Percentiles rank a stretch among this genome's conserved stretches.
These are phyloP conservation scores for Microplitis deprimator DNA, from an alignment of 2,888 invertebrate genomes.

Conservation along the genomic window DNA sequence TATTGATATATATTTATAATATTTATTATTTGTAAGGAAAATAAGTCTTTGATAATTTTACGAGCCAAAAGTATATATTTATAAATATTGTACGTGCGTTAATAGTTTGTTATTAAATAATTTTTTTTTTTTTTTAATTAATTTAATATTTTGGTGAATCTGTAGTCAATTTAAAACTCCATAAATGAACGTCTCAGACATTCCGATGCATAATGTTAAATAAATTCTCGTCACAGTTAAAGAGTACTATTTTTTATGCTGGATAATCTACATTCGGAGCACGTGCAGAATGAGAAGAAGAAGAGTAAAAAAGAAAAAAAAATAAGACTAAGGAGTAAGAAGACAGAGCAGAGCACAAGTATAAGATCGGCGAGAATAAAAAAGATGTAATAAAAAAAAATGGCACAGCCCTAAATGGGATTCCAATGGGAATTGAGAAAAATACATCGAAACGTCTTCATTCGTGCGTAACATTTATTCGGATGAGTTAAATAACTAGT, in stretches of 20 bases:
- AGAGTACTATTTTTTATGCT: background rate
- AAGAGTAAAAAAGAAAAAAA: constrained; percentile 22
- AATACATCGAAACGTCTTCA: constrained; percentile 21
- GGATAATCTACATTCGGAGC: constrained; percentile 16
- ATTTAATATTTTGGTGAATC: background rate
- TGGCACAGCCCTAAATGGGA: constrained; percentile 15
- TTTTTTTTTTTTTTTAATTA: background rate
- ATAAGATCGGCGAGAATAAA: constrained; percentile 25
- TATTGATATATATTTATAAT: background rate
- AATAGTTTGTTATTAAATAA: background rate
- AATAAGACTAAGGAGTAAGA: constrained; percentile 19
- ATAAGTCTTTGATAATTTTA: too few species aligned
- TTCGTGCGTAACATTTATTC: constrained; percentile 45
- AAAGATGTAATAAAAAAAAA: background rate
- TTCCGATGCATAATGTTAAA: constrained; percentile 27
- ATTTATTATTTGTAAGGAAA: too few species aligned
- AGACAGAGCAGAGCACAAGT: background rate
- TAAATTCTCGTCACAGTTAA: constrained; percentile 10
- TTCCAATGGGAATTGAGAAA: constrained; percentile 29
- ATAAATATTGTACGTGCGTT: background rate
- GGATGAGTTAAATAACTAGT: constrained; percentile 27
- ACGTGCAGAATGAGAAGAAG: constrained; percentile 34
- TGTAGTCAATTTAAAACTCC: constrained; percentile 23
- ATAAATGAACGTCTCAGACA: constrained; percentile 21
- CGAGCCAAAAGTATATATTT: background rate